Percentiles rank a stretch among this genome's conserved stretches.
phyloP scores from a whole-genome alignment of 1,140 invertebrate genomes.

The Melitaea cinxia region DNA sequence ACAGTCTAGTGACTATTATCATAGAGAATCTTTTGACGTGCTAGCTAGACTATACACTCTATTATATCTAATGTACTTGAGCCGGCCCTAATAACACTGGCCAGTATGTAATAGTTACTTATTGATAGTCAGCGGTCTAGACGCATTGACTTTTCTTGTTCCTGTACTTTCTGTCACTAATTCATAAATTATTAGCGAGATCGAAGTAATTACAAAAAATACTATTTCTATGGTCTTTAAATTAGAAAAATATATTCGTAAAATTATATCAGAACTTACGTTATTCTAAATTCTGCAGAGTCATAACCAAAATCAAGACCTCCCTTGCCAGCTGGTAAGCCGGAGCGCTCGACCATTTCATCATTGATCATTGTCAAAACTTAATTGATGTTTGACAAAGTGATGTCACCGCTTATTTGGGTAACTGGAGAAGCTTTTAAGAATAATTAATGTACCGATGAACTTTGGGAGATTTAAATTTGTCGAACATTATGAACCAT shows the following conservation, averaged over 20 bases:
- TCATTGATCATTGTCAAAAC: slow-evolving; percentile 75
- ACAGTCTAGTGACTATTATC: slow-evolving; percentile 3
- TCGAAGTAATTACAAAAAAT: slow-evolving; percentile 26
- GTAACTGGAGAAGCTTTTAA: slow-evolving; percentile 73
- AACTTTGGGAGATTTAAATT: slow-evolving; percentile 54
- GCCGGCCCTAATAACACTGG: slow-evolving; percentile 9
- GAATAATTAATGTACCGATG: slow-evolving; percentile 70
- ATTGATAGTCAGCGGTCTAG: slow-evolving; percentile 66
- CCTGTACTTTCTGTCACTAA: slow-evolving; percentile 65
- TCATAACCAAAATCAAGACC: slow-evolving; percentile 28
- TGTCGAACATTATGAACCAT: slow-evolving; percentile 43
- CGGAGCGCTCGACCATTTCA: slow-evolving; percentile 38
- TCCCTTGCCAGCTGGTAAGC: slow-evolving; percentile 22
- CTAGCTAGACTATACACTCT: neutral
- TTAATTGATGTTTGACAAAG: slow-evolving; percentile 78
- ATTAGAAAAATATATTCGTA: neutral
- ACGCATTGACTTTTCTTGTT: slow-evolving; percentile 58
- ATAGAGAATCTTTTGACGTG: neutral
- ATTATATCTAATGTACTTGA: neutral
- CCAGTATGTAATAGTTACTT: slow-evolving; percentile 55
- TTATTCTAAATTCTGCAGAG: slow-evolving; percentile 16
- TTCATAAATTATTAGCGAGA: slow-evolving; percentile 60
- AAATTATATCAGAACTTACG: slow-evolving; percentile 7
- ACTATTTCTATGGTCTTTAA: neutral
- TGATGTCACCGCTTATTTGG: slow-evolving; percentile 63